Conservation (phyloP, 2,888 invertebrate species). For the Machimus rusticus region DNA sequence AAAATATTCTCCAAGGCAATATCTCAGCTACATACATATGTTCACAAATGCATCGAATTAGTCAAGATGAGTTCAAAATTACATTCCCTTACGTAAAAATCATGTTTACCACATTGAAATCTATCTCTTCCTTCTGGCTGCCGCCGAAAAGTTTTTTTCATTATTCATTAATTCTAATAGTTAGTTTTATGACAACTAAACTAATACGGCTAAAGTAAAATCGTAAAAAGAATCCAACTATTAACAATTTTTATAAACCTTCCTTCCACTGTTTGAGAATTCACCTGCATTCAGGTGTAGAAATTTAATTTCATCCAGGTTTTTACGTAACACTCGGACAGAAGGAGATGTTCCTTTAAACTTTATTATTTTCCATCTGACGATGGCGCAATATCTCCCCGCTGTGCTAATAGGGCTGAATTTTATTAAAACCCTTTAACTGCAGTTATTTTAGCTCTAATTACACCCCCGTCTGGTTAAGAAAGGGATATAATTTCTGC, state of each 20-base stretch:
- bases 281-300: neutral
- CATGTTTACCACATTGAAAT: too few species aligned
- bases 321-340: neutral
- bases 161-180: neutral
- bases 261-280: too few species aligned
- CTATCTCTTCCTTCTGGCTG: too few species aligned
- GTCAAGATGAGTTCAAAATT: too few species aligned
- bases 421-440: neutral
- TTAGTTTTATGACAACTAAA: neutral
- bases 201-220: neutral
- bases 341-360: neutral
- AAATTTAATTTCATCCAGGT: neutral
- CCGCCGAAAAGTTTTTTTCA: too few species aligned
- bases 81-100: too few species aligned
- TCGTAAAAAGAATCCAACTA: neutral
- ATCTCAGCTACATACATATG: too few species aligned
- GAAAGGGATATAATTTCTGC: neutral
- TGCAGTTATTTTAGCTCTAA: neutral
- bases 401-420: neutral
- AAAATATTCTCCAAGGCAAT: too few species aligned
- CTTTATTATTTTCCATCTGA: neutral
- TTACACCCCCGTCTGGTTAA: neutral
- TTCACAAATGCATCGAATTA: too few species aligned
- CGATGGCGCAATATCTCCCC: neutral
- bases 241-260: neutral